phyloP scores from a whole-genome alignment of 2,888 invertebrate species.

The Ennomos erosarius region DNA sequence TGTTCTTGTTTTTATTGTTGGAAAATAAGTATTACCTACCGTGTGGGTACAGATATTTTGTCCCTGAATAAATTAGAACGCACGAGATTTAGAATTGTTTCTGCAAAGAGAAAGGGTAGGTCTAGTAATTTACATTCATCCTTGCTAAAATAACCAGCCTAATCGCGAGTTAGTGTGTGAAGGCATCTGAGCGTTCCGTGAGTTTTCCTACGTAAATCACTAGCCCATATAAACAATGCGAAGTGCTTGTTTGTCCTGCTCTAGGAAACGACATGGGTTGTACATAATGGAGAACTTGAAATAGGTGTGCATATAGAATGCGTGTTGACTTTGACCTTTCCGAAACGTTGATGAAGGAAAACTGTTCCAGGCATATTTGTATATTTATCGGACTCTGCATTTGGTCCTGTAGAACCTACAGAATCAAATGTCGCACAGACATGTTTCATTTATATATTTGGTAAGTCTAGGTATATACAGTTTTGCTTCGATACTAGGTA shows the following conservation, averaged over 20 bases:
- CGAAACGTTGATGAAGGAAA: background rate
- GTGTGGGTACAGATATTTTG: too few relatives aligned
- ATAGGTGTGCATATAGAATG: background rate
- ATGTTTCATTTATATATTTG: too few relatives aligned
- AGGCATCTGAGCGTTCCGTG: conserved; percentile 4
- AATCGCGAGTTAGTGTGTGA: background rate
- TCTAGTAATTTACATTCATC: too few relatives aligned
- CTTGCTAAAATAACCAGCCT: background rate
- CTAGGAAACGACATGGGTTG: conserved; percentile 26
- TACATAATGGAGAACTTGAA: conserved; percentile 12
- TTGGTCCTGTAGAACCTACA: conserved; percentile 13
- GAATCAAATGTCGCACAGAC: too few relatives aligned
- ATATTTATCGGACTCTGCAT: background rate
- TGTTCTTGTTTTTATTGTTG: too few relatives aligned
- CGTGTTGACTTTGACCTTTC: conserved; percentile 2
- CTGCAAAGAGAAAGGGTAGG: too few relatives aligned
- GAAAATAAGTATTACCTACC: too few relatives aligned
- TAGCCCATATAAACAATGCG: conserved; percentile 1
- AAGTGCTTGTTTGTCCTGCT: conserved; percentile 6
- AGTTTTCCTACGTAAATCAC: conserved; percentile 8
- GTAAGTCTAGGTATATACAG: too few relatives aligned
- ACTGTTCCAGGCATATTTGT: background rate
- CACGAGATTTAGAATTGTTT: too few relatives aligned
- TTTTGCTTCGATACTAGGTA: too few relatives aligned
- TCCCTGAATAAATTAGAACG: too few relatives aligned